phyloP scores from a whole-genome alignment of 2,797 vertebrate species.

The Rhinophrynus dorsalis region DNA sequence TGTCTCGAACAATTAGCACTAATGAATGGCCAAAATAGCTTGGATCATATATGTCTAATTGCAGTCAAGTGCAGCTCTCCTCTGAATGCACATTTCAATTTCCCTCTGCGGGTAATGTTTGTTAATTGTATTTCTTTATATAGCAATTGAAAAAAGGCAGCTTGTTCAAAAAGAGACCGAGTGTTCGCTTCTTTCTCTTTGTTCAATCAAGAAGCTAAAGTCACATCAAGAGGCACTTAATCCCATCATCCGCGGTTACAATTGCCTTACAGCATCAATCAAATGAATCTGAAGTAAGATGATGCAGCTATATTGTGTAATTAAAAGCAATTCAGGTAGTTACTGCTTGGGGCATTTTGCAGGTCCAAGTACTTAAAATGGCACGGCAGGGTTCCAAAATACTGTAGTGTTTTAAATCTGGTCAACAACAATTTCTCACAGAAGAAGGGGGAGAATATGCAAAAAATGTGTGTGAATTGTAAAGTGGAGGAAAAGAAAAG shows the following conservation, averaged over 20 bases:
- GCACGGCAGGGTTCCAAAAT: conserved; percentile 73
- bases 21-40: conserved; percentile 81
- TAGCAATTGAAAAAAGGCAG: conserved; percentile 65
- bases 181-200: conserved; percentile 82
- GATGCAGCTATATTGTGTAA: conserved; percentile 83
- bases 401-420: conserved; percentile 79
- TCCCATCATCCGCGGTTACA: conserved; percentile 94
- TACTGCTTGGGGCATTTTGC: conserved; percentile 81
- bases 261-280: conserved; percentile 91
- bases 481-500: conserved; percentile 64
- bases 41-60: conserved; percentile 86
- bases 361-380: conserved; percentile 76
- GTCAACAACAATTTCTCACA: conserved; percentile 71
- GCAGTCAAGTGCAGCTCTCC: conserved; percentile 74
- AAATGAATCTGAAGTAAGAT: conserved; percentile 87
- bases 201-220: conserved; percentile 90
- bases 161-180: conserved; percentile 74
- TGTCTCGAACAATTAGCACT: conserved; percentile 83
- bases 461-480: conserved; percentile 61
- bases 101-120: conserved; percentile 81
- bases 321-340: conserved; percentile 93
- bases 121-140: conserved; percentile 84
- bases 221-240: conserved; percentile 97
- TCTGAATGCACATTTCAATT: conserved; percentile 76
- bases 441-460: conserved; percentile 70